A percentile compares a stretch with the other conserved stretches of the same genome.
Evolutionary conservation across 2,113 vertebrate species (phyloP).

Genomic region (Microcebus murinus): DNA sequence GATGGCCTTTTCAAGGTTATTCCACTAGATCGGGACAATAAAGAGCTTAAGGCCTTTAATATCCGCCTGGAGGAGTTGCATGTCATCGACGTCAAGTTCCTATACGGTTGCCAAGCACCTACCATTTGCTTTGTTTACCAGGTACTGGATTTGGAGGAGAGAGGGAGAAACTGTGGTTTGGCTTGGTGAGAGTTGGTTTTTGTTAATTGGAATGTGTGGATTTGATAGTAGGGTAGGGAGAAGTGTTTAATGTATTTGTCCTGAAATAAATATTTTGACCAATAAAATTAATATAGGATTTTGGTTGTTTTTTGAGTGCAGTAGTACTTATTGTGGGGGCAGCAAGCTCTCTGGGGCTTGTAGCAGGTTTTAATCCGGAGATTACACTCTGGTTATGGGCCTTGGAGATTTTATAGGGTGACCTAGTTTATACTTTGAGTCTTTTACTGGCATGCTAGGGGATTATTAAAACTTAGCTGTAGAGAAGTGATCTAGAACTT

Average conservation of each 20-base stretch:
- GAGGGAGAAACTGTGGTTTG: background rate
- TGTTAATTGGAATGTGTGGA: background rate
- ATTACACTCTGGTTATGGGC: conserved; percentile 45
- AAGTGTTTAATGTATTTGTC: background rate
- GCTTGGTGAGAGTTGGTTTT: background rate
- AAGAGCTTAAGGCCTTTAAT: conserved; percentile 98
- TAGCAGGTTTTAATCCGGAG: conserved; percentile 53
- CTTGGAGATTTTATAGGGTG: conserved; percentile 58
- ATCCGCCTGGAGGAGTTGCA: conserved; percentile 98
- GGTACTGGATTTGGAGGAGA: conserved; percentile 82
- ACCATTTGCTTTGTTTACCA: conserved; percentile 99
- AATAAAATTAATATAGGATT: background rate
- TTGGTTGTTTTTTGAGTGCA: background rate
- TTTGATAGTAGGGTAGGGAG: background rate
- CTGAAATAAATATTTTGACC: background rate
- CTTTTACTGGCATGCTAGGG: background rate
- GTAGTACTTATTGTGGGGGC: background rate
- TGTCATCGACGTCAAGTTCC: conserved; percentile 98
- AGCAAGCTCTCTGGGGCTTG: background rate
- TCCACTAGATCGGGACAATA: conserved; percentile 96
- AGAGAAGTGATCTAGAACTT: conserved; percentile 27
- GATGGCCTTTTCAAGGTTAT: conserved; percentile 99
- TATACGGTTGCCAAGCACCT: conserved; percentile 96
- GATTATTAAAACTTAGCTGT: conserved; percentile 49
- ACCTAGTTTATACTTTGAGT: conserved; percentile 65